Conservation (phyloP, 2,888 invertebrate genomes). For the Melanostoma scalare region DNA sequence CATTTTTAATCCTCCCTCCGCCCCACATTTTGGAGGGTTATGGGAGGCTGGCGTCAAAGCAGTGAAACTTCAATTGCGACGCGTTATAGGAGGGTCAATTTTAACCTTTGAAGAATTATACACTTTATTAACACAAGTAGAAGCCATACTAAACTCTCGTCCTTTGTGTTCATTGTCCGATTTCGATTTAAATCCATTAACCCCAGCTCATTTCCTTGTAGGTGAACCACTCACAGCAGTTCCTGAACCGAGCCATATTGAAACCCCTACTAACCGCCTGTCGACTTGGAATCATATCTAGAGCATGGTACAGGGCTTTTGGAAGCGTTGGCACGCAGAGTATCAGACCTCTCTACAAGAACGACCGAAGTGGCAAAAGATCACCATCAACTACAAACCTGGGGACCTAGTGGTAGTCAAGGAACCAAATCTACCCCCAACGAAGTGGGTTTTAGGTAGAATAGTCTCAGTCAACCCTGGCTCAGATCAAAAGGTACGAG, state of each 20-base stretch:
- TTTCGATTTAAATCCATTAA: too few species aligned
- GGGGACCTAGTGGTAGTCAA: conserved; percentile 4
- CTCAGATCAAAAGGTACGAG: not conserved
- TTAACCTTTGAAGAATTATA: conserved; percentile 40
- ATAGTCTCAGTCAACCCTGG: conserved; percentile 1
- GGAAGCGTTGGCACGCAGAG: too few species aligned
- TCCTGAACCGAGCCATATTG: too few species aligned
- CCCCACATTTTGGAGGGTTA: conserved; percentile 46
- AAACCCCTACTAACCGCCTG: too few species aligned
- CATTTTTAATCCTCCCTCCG: conserved; percentile 62
- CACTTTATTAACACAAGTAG: not conserved
- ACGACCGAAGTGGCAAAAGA: not conserved
- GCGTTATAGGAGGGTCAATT: conserved; percentile 26
- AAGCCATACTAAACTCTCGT: too few species aligned
- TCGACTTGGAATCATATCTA: too few species aligned
- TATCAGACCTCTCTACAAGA: not conserved
- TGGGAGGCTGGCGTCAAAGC: conserved; percentile 35
- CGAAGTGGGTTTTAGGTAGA: conserved; percentile 15
- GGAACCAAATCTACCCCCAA: not conserved
- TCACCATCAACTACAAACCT: conserved; percentile 4
- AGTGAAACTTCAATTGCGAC: conserved; percentile 25
- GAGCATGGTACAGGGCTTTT: too few species aligned
- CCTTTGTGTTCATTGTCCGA: too few species aligned
- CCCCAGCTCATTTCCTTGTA: too few species aligned
- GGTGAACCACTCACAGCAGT: too few species aligned